Conservation (phyloP, 1,140 invertebrate genomes). For the Cyphomyrmex costatus region DNA sequence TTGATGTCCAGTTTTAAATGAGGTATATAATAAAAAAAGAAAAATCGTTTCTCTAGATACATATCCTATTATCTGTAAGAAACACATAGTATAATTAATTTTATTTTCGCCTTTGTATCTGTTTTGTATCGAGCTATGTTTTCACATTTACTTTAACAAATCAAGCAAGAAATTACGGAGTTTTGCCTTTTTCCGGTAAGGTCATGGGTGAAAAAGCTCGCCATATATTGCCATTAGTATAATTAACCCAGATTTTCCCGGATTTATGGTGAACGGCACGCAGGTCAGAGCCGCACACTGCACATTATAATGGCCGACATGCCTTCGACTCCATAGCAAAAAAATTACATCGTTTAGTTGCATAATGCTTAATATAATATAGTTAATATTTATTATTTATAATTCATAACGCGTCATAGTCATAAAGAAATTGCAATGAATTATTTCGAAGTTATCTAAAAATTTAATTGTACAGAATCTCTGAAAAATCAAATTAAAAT, state of each 20-base stretch:
- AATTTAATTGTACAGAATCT: not conserved
- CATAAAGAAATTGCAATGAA: not conserved
- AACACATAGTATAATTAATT: slow-evolving; percentile 13
- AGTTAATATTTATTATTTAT: slow-evolving; percentile 23
- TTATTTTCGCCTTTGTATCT: slow-evolving; percentile 9
- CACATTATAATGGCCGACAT: slow-evolving; percentile 65
- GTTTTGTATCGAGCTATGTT: slow-evolving; percentile 2
- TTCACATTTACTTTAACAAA: slow-evolving; percentile 47
- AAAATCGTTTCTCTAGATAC: not conserved
- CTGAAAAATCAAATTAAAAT: not conserved
- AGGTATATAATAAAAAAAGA: not conserved
- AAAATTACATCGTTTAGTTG: slow-evolving; percentile 12
- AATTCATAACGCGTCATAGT: not conserved
- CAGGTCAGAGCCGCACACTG: slow-evolving; percentile 66
- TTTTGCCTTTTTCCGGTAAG: slow-evolving; percentile 73
- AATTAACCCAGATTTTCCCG: slow-evolving; percentile 84
- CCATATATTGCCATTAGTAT: slow-evolving; percentile 78
- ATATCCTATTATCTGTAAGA: not conserved
- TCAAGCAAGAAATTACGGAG: slow-evolving; percentile 56
- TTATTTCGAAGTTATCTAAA: not conserved
- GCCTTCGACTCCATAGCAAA: slow-evolving; percentile 40
- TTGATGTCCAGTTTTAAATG: not conserved
- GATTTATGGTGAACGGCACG: slow-evolving; percentile 82
- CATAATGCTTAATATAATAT: not conserved
- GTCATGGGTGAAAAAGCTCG: slow-evolving; percentile 73